Conservation (phyloP, 2,113 vertebrate genomes). For the Aspidoscelis tigris region DNA sequence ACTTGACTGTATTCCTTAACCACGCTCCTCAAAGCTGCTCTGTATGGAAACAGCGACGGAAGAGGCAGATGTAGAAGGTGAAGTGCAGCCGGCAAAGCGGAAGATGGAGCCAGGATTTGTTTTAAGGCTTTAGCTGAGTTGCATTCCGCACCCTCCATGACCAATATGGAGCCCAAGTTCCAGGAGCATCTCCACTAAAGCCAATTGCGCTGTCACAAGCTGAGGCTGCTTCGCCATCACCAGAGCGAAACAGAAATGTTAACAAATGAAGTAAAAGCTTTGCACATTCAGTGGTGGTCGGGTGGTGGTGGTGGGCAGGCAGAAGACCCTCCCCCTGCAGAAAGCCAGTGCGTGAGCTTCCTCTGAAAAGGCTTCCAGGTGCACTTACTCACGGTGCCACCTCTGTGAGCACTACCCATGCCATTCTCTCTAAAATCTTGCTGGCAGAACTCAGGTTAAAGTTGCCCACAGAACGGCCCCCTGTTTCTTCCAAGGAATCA, state of each 20-base stretch:
- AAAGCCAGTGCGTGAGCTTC: no score
- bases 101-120: not conserved
- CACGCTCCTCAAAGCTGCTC: no score
- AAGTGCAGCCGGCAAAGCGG: not conserved
- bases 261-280: no score
- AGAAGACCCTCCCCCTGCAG: no score
- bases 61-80: not conserved
- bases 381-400: no score
- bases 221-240: not conserved
- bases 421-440: no score
- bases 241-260: not conserved
- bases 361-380: no score
- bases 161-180: not conserved
- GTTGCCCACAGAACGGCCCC: not conserved
- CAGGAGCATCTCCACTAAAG: not conserved
- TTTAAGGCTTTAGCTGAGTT: not conserved
- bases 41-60: no score
- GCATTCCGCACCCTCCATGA: no score
- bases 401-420: no score
- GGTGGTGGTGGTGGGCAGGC: not conserved
- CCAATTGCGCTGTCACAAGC: not conserved
- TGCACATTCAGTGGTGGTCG: not conserved
- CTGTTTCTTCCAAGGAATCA: not conserved
- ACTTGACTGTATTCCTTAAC: accelerated
- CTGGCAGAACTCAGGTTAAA: not conserved